Conservation (phyloP, 2,113 vertebrate species). For the Sciurus niger region DNA sequence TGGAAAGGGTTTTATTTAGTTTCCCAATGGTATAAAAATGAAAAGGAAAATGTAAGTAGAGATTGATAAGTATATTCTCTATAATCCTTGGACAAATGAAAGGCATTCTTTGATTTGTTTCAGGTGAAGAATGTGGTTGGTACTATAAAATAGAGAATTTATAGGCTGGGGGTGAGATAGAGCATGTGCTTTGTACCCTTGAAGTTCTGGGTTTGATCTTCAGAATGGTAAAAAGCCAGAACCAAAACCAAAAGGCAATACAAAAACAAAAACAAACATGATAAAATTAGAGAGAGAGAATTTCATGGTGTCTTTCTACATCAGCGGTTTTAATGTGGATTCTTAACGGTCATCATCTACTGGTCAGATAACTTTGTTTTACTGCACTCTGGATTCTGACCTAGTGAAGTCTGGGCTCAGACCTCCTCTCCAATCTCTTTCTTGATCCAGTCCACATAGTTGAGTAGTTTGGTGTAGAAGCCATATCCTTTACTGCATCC, state of each 20-base stretch:
- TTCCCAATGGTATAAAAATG: neutral
- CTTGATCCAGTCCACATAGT: slow-evolving; percentile 91
- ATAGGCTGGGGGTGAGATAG: too few species aligned
- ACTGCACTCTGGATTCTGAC: neutral
- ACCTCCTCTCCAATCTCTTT: slow-evolving; percentile 77
- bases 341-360: neutral
- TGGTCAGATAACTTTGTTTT: neutral
- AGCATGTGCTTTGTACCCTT: neutral
- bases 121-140: neutral
- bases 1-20: slow-evolving; percentile 9
- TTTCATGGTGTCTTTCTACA: slow-evolving; percentile 47
- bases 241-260: neutral
- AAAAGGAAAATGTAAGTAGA: neutral
- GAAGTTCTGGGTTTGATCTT: too few species aligned
- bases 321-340: slow-evolving; percentile 72
- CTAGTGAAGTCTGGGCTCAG: slow-evolving; percentile 44
- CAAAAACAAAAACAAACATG: neutral
- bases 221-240: neutral
- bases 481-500: slow-evolving; percentile 88
- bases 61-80: neutral
- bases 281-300: neutral
- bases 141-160: neutral
- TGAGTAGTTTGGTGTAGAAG: slow-evolving; percentile 91
- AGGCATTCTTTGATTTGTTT: neutral
- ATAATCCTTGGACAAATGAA: neutral